phyloP scores from a whole-genome alignment of 2,797 vertebrate genomes.

The Acrossocheilus fasciatus region DNA sequence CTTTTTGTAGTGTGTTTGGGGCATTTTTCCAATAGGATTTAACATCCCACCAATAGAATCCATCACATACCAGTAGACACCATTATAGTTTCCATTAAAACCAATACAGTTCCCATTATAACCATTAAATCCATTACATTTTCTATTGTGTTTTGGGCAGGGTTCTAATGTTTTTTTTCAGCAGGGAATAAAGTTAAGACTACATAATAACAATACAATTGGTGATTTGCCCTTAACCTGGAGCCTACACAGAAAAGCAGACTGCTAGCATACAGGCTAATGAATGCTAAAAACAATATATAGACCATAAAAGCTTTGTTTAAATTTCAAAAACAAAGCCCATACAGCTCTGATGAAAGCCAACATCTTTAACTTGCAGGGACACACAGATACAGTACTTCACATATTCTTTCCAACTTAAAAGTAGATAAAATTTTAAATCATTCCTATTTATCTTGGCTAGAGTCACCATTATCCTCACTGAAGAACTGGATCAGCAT shows the following conservation, averaged over 20 bases:
- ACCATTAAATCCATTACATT: no score
- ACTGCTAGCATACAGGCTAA: conserved; percentile 7
- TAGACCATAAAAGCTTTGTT: background rate
- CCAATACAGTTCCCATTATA: no score
- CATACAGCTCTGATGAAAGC: background rate
- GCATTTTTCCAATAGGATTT: no score
- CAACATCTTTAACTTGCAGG: background rate
- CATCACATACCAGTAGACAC: no score
- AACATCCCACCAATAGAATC: no score
- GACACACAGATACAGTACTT: background rate
- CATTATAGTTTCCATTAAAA: no score
- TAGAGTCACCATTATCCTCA: background rate
- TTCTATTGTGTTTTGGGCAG: no score
- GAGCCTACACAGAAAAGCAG: background rate
- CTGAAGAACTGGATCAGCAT: background rate
- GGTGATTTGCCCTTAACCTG: background rate
- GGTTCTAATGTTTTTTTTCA: no score
- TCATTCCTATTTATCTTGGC: conserved; percentile 12
- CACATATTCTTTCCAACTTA: background rate
- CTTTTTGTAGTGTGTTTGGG: no score
- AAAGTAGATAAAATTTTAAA: background rate
- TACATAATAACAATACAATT: background rate
- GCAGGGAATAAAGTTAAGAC: background rate
- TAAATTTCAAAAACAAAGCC: background rate
- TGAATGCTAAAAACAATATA: background rate